Base-by-base conservation (phyloP, 1,140 invertebrate species). In the Mercenaria mercenaria region DNA sequence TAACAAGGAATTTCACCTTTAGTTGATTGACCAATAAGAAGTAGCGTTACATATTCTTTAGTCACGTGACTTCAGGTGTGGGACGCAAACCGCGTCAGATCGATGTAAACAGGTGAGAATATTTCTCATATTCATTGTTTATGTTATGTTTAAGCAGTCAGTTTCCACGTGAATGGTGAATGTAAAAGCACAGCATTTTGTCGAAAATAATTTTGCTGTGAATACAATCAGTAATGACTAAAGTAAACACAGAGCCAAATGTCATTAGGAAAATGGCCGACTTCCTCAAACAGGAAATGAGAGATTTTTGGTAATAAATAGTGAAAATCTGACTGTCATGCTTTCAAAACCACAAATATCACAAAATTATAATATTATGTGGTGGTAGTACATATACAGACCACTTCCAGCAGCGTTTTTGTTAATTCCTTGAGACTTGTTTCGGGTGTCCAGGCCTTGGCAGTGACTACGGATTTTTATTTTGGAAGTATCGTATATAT, bases 11-110 rank as follows among this genome's bases (percentile, higher is more conserved):
- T 87, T 69, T 87, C 84, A 87, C 85, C 76, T 88, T 88, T 76
- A 18, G 23, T 37, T 20, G 8, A 80, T 67, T 11, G 47, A 32
- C 86, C 86, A 88, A 88, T 88, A 41, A 72, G 29, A 80, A n/a
- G 0, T 2, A 18, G 23, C 64, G 76, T 88, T 69, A 88, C 77
- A 80, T 15, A 15, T 34, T 10, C 47, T 1, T 0, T 15, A 32
- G 64, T 88, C 86, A 88, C 86, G 86, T 88, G 86, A 88, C 86
- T 52, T 88, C 86, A 88, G 86, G 86, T 88, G 86, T 47, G 50
- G 47, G 59, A 50, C 69, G 86, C 29, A 50, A 79, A 88, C 76
- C 76, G 86, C 86, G 86, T 88, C 86, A 69, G 56, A 56, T 2
- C 50, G 11, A 29, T 18, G 2, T 43, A 50, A 37, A 32, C 76